Conservation (phyloP, 2,888 invertebrate genomes). For the Blastobasis adustella region DNA sequence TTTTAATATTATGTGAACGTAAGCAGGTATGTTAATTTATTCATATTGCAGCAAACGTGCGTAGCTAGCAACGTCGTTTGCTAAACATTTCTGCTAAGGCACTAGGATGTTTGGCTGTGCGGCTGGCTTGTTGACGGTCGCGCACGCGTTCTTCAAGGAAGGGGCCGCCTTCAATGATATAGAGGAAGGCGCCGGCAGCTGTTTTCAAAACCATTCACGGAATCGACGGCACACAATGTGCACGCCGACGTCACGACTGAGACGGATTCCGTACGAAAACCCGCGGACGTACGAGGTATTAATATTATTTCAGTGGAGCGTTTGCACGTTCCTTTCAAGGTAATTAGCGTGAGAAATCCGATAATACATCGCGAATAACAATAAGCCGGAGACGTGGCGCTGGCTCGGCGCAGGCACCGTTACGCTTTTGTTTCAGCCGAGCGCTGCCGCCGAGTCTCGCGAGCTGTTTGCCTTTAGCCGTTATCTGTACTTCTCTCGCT, state of each 20-base stretch:
- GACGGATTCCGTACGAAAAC: not conserved
- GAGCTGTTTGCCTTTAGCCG: too few relatives aligned
- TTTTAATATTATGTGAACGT: too few relatives aligned
- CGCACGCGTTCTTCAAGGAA: conserved; percentile 64
- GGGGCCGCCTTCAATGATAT: conserved; percentile 30
- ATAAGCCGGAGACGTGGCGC: conserved; percentile 3
- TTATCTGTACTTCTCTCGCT: too few relatives aligned
- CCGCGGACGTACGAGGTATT: not conserved
- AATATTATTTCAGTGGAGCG: not conserved
- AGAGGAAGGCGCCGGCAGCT: conserved; percentile 33
- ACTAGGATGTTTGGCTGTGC: conserved; percentile 7
- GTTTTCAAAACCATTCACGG: conserved; percentile 50
- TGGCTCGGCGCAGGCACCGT: conserved; percentile 4
- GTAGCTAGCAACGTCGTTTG: not conserved
- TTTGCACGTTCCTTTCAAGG: not conserved
- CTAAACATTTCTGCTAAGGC: not conserved
- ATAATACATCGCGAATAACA: conserved; percentile 11
- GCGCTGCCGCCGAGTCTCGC: not conserved
- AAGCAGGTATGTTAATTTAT: too few relatives aligned
- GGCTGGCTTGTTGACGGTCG: conserved; percentile 32
- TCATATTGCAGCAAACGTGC: not conserved
- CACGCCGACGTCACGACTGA: not conserved
- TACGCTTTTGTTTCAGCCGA: not conserved
- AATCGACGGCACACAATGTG: not conserved
- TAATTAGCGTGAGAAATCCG: conserved; percentile 6